A percentile compares a stretch with the other conserved stretches of the same genome.
phyloP scores from a whole-genome alignment of 2,888 invertebrate genomes.

The Synanthedon myopaeformis region DNA sequence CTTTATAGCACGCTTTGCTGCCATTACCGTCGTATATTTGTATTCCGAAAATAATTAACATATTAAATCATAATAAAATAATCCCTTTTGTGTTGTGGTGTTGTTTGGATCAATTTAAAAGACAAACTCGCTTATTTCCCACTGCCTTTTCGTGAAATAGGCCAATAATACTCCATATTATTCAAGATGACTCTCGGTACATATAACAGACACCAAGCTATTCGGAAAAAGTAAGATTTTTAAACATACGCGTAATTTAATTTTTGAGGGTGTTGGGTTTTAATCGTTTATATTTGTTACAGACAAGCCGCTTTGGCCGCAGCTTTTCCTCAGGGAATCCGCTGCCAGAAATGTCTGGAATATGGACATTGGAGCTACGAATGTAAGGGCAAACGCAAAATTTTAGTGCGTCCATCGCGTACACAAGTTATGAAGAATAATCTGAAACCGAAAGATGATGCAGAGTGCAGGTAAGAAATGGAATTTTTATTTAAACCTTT shows the following conservation, averaged over 20 bases:
- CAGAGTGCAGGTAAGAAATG: conserved; percentile 39
- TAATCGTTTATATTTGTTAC: conserved; percentile 8
- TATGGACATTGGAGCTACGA: conserved; percentile 96
- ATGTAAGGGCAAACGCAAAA: conserved; percentile 91
- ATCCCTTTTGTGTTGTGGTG: no score
- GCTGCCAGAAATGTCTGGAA: conserved; percentile 93
- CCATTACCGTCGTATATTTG: conserved; percentile 1
- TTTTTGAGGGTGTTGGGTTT: conserved; percentile 1
- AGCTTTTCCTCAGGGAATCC: conserved; percentile 79
- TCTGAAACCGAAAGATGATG: conserved; percentile 47
- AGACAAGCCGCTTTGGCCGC: conserved; percentile 73
- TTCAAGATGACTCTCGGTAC: conserved; percentile 55
- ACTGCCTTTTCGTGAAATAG: no score
- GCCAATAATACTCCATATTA: no score
- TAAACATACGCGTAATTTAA: not conserved
- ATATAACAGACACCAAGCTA: conserved; percentile 59
- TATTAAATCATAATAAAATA: conserved; percentile 1
- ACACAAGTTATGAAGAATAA: conserved; percentile 82
- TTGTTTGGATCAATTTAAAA: no score
- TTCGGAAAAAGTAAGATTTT: conserved; percentile 47
- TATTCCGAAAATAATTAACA: no score
- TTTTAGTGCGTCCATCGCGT: conserved; percentile 84
- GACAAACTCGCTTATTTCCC: no score
- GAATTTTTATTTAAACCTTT: not conserved
- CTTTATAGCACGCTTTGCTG: not conserved